phyloP scores from a whole-genome alignment of 2,888 invertebrate genomes.

The Teleiodes luculella region DNA sequence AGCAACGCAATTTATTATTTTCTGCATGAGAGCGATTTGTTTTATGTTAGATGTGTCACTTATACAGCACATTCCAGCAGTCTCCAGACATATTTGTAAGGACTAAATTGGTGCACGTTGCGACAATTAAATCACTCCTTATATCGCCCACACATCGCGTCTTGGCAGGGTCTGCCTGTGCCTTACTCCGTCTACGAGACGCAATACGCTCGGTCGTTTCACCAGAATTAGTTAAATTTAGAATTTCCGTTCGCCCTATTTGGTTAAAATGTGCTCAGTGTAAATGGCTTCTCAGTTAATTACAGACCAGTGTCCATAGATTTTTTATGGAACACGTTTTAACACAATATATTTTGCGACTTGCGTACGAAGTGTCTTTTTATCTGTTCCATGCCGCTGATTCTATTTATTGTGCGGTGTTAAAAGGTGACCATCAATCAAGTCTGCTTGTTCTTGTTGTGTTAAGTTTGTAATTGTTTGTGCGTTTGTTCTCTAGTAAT shows the following conservation, averaged over 20 bases:
- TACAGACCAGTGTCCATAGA: conserved; percentile 44
- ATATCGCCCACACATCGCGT: conserved; percentile 51
- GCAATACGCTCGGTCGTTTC: conserved; percentile 55
- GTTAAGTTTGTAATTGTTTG: conserved; percentile 17
- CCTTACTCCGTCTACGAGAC: conserved; percentile 62
- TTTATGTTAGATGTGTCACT: background rate
- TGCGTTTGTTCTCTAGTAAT: conserved; percentile 1
- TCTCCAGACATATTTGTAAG: conserved; percentile 4
- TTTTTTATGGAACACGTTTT: conserved; percentile 18
- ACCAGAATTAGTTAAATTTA: conserved; percentile 73
- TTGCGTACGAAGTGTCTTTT: conserved; percentile 8
- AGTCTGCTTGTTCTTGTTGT: conserved; percentile 22
- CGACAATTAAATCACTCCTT: conserved; percentile 59
- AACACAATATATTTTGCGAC: conserved; percentile 5
- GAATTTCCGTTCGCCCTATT: conserved; percentile 73
- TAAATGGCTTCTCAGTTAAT: conserved; percentile 32
- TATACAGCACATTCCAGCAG: background rate
- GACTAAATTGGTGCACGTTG: conserved; percentile 49
- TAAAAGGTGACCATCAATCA: conserved; percentile 9
- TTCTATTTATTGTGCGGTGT: conserved; percentile 28
- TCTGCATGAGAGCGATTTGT: no score
- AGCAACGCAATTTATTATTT: no score
- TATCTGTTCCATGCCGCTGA: conserved; percentile 27
- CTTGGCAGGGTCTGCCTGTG: conserved; percentile 32
- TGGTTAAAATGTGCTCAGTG: conserved; percentile 64